Evolutionary conservation across 2,888 invertebrate genomes (phyloP), one percentile per base, ranked within the genome.

Genomic region (Quadroppia sp.): DNA sequence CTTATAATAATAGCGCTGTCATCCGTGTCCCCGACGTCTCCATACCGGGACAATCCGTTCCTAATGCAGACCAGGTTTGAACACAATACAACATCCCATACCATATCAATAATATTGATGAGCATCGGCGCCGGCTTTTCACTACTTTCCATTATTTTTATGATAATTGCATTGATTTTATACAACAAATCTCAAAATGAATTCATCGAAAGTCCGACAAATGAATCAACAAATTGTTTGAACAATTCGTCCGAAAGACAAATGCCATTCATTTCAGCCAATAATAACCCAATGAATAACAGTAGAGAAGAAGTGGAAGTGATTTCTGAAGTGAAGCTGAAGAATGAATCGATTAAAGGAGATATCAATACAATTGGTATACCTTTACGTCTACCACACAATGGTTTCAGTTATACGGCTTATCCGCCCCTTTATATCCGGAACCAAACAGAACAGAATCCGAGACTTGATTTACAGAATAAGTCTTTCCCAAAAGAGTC

Each of bases 321-420:
- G 36, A 36, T 36, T 4, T 36, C 36, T 36, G 67, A 67, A 20
- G 4, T 13, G n/a, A 13, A 32, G n/a, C 1, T 20, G 17, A 25
- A 30, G 30, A 32, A 59, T 32, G 28, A 59, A 17, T 32, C 30
- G 17, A 9, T 59, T 13, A 67, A 67, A 40, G 70, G 74, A 1
- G 74, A 74, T 40, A 74, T 74, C 13, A 74, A 74, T 70, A 36
- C 48, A 7, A 42, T 74, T 50, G 74, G 74, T 40, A 30, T 74
- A 28, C 74, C 74, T 17, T 7, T 48, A 1, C 23, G 42, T 17
- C 30, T 74, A 9, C 74, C 74, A 17, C 74, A 53, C 28, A 74
- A 74, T 70, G 74, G 74, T 6, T 74, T 74, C 32, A 74, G 56
- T 74, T 74, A 74, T 23, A 36, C 70, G 6, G 25, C 74, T 30